phyloP scores from a whole-genome alignment of 2,888 invertebrate genomes.

The Corythucha ciliata region DNA sequence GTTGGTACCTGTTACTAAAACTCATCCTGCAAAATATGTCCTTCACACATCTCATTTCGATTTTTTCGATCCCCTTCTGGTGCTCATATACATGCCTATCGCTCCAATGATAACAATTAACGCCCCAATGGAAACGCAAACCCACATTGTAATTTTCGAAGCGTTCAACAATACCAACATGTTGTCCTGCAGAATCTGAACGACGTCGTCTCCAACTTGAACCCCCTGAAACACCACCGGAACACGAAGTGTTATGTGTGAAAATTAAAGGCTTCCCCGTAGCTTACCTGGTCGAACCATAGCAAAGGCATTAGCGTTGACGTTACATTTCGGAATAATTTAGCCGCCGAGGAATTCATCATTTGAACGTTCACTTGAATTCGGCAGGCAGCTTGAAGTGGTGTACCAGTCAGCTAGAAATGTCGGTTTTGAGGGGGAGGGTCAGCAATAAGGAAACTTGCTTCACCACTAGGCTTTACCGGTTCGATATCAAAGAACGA shows the following conservation, averaged over 20 bases:
- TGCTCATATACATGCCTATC: conserved; percentile 20
- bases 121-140: conserved; percentile 21
- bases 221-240: conserved; percentile 25
- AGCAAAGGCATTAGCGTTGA: conserved; percentile 24
- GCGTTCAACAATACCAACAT: conserved; percentile 25
- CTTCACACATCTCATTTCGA: too few species aligned
- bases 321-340: too few species aligned
- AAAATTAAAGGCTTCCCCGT: too few species aligned
- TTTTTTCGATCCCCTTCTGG: too few species aligned
- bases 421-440: background rate
- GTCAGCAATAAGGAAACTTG: too few species aligned
- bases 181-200: conserved; percentile 23
- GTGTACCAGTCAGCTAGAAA: conserved; percentile 28
- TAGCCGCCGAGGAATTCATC: too few species aligned
- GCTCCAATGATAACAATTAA: conserved; percentile 17
- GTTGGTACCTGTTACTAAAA: too few species aligned
- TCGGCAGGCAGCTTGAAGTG: conserved; percentile 22
- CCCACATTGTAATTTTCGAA: conserved; percentile 24
- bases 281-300: conserved; percentile 28
- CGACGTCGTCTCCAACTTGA: conserved; percentile 8
- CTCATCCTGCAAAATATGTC: too few species aligned
- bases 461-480: too few species aligned
- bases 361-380: conserved; percentile 27
- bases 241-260: too few species aligned
- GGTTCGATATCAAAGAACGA: conserved; percentile 26